Evolutionary conservation across 2,113 vertebrate species (phyloP), one percentile per base, ranked within the genome.

Genomic region (Eulacestoma nigropectus): DNA sequence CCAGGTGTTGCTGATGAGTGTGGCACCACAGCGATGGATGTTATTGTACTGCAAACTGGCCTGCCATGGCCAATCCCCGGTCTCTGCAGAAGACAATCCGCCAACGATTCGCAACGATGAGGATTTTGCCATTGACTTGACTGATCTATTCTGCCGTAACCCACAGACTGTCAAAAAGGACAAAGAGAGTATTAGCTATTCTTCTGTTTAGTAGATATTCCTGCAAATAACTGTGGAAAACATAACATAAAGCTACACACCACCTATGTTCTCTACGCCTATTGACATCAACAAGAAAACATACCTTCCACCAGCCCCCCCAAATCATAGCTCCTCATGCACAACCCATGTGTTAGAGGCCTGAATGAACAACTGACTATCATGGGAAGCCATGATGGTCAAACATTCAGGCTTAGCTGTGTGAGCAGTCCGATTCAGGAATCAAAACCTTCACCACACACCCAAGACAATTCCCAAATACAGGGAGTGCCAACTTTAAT

Each of bases 21-120:
- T 98, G 7, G 98, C 99, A 19, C 99, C 99, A 14, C 99, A 99
- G 70, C 97, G 98, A 44, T 99, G 99, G 22, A 98, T 89, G 3
- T 35, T 78, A 25, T 98, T 98, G 70, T 97, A 70, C 46, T 98
- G 99, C 69, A 99, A 95, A 90, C 99, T 99, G 82, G 98, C 98
- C 95, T 99, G 99, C 99, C 99, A 99, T 0, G 99, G 99, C 97
- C 98, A 99, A 89, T 99, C 98, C 10, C 98, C 99, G 0, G 95
- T 95, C 27, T 97, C 84, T 1, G 98, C 97, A 16, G 88, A 82
- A 29, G 98, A 93, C 92, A 96, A 70, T 22, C 99, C 99, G 0
- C 99, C 99, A 5, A 98, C 98, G 47, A 99, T 98, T 72, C 99
- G 62, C 79, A 96, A 12, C 0, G 93, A 94, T 30, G 92, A 75